Conservation (phyloP, 1,140 invertebrate species). For the Drosophila orena region DNA sequence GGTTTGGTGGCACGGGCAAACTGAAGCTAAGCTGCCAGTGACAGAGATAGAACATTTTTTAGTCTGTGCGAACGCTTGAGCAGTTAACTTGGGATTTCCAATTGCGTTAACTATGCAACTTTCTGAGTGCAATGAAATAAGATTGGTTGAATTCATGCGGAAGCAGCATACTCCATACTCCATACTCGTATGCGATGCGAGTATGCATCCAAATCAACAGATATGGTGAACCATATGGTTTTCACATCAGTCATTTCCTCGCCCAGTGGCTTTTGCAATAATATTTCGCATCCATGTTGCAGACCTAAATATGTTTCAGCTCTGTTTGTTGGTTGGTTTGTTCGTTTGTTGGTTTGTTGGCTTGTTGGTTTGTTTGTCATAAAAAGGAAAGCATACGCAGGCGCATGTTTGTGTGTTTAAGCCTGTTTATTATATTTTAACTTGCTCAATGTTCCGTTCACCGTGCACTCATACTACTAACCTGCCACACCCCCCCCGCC, state of each 20-base stretch:
- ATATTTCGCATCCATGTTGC: neutral
- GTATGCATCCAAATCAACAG: no score
- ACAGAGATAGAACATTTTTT: neutral
- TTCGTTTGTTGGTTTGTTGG: no score
- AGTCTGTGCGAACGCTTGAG: neutral
- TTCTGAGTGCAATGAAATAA: no score
- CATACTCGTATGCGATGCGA: no score
- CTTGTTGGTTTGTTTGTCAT: neutral
- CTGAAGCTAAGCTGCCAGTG: conserved; percentile 4
- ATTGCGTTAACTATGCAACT: no score
- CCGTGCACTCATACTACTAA: conserved; percentile 8
- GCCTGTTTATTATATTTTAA: conserved; percentile 79
- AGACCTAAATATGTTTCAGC: conserved; percentile 6
- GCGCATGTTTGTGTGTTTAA: conserved; percentile 24
- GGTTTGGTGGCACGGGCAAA: neutral
- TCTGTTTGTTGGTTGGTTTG: conserved; percentile 1
- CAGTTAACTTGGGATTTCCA: neutral
- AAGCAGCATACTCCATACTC: no score
- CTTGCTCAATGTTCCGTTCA: conserved; percentile 74
- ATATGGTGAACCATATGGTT: neutral
- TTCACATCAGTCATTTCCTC: neutral
- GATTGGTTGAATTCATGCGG: no score
- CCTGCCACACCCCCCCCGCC: neutral
- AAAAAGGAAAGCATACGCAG: neutral
- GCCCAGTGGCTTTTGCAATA: neutral